Evolutionary conservation across 2,888 invertebrate genomes (phyloP).

Genomic region (Drosophila sordidula): DNA sequence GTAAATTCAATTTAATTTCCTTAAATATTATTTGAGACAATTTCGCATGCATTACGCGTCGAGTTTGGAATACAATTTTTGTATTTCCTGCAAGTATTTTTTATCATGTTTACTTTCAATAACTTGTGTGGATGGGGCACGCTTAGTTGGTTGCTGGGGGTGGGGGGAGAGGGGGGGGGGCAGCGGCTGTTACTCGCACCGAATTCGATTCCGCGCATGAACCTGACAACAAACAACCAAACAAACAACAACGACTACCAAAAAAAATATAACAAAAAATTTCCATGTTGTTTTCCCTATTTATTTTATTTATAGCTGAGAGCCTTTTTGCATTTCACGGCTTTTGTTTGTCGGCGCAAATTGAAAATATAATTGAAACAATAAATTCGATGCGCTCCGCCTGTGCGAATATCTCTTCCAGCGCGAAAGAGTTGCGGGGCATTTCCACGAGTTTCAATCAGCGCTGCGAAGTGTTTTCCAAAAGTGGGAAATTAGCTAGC

Average conservation of each 20-base stretch:
- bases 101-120: slow-evolving; percentile 81
- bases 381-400: slow-evolving; percentile 63
- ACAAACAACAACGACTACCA: slow-evolving; percentile 24
- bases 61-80: slow-evolving; percentile 66
- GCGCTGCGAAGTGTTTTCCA: slow-evolving; percentile 5
- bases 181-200: slow-evolving; percentile 11
- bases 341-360: slow-evolving; percentile 80
- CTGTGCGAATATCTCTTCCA: background rate
- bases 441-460: slow-evolving; percentile 27
- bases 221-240: slow-evolving; percentile 64
- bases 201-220: slow-evolving; percentile 68
- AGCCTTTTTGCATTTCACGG: slow-evolving; percentile 65
- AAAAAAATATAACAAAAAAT: slow-evolving; percentile 16
- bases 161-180: background rate
- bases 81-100: slow-evolving; percentile 64
- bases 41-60: slow-evolving; percentile 73
- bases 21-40: slow-evolving; percentile 82
- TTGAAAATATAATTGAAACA: slow-evolving; percentile 81
- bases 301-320: slow-evolving; percentile 79
- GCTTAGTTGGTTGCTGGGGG: background rate
- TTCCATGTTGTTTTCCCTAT: slow-evolving; percentile 68
- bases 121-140: slow-evolving; percentile 54
- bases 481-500: slow-evolving; percentile 49
- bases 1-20: slow-evolving; percentile 81
- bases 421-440: slow-evolving; percentile 59